Evolutionary conservation across 2,888 invertebrate species (phyloP).

Genomic region (Eupithecia subfuscata): DNA sequence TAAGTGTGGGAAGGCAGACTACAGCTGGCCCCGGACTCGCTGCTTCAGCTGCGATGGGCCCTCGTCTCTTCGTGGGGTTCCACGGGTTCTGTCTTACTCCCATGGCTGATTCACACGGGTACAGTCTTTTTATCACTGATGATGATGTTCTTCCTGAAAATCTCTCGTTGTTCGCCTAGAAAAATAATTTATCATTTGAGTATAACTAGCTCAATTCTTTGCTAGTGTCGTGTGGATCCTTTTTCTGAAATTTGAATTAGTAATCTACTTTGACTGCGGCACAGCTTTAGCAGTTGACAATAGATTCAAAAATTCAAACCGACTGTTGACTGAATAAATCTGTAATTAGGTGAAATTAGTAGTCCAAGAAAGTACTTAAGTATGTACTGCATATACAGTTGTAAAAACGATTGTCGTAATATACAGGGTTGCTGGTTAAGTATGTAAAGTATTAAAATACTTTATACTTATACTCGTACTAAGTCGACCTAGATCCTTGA

Average conservation of each 20-base stretch:
- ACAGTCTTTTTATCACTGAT: slow-evolving; percentile 52
- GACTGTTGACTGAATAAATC: background rate
- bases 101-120: slow-evolving; percentile 65
- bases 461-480: no score
- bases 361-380: background rate
- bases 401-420: no score
- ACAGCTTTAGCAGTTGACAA: background rate
- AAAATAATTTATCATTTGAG: background rate
- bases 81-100: slow-evolving; percentile 94
- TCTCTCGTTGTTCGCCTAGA: background rate
- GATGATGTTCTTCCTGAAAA: slow-evolving; percentile 45
- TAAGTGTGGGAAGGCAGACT: slow-evolving; percentile 90
- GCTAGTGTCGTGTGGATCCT: background rate
- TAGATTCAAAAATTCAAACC: background rate
- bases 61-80: slow-evolving; percentile 94
- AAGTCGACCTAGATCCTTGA: no score
- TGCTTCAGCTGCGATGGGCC: slow-evolving; percentile 94
- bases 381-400: no score
- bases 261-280: background rate
- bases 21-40: slow-evolving; percentile 95
- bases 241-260: background rate
- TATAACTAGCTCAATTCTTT: background rate
- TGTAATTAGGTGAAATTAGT: background rate
- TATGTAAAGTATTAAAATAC: no score
- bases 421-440: no score